Base-by-base conservation (phyloP, 2,888 invertebrate genomes). In the Epinotia nisella region DNA sequence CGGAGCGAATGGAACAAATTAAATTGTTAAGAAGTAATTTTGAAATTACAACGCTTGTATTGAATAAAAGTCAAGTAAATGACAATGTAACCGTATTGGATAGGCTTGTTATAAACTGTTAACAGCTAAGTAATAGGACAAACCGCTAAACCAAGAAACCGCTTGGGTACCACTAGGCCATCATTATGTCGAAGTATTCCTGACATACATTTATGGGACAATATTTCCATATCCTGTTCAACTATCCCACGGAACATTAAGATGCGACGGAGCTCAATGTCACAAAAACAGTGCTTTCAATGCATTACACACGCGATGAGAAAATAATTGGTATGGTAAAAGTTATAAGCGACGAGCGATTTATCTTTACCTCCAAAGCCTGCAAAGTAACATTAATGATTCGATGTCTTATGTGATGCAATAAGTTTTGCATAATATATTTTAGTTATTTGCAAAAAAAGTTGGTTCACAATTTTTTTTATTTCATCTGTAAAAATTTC, bases 311-410 rank as follows among this genome's bases (percentile, higher is more conserved):
- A 70, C 55, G 62, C 64, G 51, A 70, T 70, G 59, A 29, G 71
- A 39, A 62, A 64, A 60, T 65, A 72, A 62, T 71, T 69, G 41
- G 56, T 51, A 24, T 60, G 60, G 78, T 76, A 73, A 75, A 78
- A 79, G 79, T 76, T 58, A 79, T 56, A 59, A 67, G 76, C 65
- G 77, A 75, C 75, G 74, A 76, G 81, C 79, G 80, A 76, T 78
- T 71, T 64, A 15, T 19, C 7, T 29, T 2, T 3, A 1, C 29
- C 24, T 5, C 9, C 5, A 29, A 29, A 29, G 5, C 29, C 5
- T 35, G 9, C 9, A 35, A 7, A 35, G 9, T 29, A 15, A 58
- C 7, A 2, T 56, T 21, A 24, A 58, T 5, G 56, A 56, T 4
- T 56, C 17, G 51, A 17, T 19, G 15, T 19, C 24, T 7, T 13